A percentile compares a stretch with the other conserved stretches of the same genome.
Evolutionary conservation across 2,888 invertebrate species (phyloP).

Genomic region (Andrena marginata): DNA sequence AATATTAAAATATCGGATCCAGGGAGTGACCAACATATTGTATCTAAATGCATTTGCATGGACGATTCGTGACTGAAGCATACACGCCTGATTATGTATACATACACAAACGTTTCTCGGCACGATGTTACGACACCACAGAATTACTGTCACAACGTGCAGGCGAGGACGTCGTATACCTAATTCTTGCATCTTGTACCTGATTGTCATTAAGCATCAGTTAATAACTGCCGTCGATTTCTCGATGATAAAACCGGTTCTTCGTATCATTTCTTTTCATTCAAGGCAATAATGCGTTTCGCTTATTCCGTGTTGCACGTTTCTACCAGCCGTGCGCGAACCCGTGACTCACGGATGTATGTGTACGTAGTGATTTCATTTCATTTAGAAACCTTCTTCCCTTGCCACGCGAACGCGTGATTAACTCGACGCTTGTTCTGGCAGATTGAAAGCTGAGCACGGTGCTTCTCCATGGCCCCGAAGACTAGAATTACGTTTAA

Average conservation of each 20-base stretch:
- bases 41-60: background rate
- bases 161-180: background rate
- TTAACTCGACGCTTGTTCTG: background rate
- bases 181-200: background rate
- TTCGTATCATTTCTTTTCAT: constrained; percentile 14
- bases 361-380: too few relatives aligned
- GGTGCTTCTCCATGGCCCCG: background rate
- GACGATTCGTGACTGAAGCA: background rate
- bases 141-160: background rate
- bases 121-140: background rate
- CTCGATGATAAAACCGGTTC: constrained; percentile 25
- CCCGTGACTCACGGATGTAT: background rate
- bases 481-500: background rate
- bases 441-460: background rate
- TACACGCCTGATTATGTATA: background rate
- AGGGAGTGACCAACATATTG: background rate
- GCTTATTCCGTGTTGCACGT: background rate
- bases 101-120: background rate
- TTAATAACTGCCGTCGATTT: background rate
- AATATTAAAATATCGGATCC: background rate
- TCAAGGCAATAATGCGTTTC: background rate
- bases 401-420: background rate
- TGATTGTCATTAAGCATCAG: background rate
- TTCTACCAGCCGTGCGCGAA: background rate
- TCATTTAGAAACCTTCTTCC: background rate